These are phyloP conservation scores for Heterohyrax brucei DNA, from an alignment of 2,797 vertebrate species.

Conservation along the genomic window DNA sequence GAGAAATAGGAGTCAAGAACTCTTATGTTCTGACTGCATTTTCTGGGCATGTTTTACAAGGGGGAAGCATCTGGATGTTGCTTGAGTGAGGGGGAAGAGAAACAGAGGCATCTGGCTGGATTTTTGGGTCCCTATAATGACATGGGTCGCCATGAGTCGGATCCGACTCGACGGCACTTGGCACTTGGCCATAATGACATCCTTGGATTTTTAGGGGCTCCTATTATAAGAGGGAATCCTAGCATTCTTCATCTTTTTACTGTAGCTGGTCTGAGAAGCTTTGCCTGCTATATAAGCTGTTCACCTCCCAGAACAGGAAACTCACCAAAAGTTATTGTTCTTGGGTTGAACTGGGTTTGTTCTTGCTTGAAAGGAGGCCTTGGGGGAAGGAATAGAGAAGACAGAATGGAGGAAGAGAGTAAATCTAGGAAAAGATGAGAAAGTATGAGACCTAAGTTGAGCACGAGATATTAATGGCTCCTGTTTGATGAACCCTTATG, in stretches of 20 bases:
- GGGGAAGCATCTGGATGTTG: background rate
- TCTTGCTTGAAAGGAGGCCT: background rate
- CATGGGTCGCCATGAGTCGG: too few relatives aligned
- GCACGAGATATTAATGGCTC: background rate
- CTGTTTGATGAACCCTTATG: background rate
- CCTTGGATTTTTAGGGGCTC: background rate
- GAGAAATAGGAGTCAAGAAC: background rate
- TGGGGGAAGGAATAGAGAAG: background rate
- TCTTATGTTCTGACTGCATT: slow-evolving; percentile 26
- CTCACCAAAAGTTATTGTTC: background rate
- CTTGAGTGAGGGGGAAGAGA: background rate
- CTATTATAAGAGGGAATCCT: background rate
- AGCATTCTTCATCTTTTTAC: background rate
- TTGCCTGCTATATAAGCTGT: background rate
- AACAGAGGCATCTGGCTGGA: background rate
- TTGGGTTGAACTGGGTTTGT: background rate
- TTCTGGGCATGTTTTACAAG: slow-evolving; percentile 51
- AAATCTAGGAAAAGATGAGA: background rate
- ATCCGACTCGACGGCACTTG: too few relatives aligned
- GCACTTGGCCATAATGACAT: background rate
- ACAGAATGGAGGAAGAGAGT: background rate
- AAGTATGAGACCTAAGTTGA: background rate
- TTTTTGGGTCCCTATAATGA: background rate
- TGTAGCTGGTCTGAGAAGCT: slow-evolving; percentile 5
- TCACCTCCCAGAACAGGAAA: background rate